phyloP scores from a whole-genome alignment of 2,113 vertebrate species.

The Ivindomyrus marchei region DNA sequence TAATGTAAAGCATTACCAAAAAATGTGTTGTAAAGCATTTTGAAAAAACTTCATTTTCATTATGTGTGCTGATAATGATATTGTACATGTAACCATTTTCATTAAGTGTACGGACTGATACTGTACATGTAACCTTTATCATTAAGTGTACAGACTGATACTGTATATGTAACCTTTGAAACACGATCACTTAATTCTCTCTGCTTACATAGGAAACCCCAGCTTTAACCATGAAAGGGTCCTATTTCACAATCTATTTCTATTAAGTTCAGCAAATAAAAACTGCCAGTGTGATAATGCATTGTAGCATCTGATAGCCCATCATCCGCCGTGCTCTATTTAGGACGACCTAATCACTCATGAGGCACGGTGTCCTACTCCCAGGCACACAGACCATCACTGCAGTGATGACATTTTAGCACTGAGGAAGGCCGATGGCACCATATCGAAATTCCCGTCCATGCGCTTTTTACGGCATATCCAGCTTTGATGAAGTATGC shows the following conservation, averaged over 20 bases:
- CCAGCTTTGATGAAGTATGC: not conserved
- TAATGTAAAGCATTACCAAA: not conserved
- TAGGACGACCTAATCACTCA: not conserved
- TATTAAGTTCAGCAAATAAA: not conserved
- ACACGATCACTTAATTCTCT: not conserved
- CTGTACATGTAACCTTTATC: not conserved
- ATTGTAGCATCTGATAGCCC: not conserved
- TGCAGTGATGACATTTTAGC: not conserved
- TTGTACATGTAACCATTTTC: not conserved
- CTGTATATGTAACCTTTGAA: not conserved
- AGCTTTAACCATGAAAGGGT: not conserved
- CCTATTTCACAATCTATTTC: not conserved
- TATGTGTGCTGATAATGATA: too few species aligned
- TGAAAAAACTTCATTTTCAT: not conserved
- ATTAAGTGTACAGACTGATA: not conserved
- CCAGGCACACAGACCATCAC: not conserved
- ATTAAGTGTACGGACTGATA: not conserved
- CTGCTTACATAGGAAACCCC: not conserved
- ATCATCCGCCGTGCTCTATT: not conserved
- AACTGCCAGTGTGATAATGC: not conserved
- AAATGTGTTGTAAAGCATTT: too few species aligned
- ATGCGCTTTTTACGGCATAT: not conserved
- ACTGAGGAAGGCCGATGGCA: not conserved
- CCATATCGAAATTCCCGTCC: not conserved
- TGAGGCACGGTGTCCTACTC: not conserved